These are phyloP conservation scores for Psylliodes chrysocephalus DNA, from an alignment of 2,888 invertebrate species.

Conservation along the genomic window DNA sequence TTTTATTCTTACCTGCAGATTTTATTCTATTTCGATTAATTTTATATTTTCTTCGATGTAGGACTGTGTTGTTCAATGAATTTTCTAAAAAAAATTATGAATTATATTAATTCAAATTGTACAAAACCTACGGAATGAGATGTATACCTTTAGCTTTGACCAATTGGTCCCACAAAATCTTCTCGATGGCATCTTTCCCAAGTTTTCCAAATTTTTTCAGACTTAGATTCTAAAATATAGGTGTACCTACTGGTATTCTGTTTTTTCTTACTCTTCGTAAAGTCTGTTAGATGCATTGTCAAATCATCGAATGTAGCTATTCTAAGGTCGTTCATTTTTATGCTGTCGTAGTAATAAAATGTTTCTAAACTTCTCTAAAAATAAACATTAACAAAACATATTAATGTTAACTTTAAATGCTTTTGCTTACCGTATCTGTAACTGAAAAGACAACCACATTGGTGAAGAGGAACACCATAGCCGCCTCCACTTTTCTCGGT, in stretches of 20 bases:
- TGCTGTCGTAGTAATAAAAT: constrained; percentile 54
- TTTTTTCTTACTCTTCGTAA: constrained; percentile 51
- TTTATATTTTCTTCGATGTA: constrained; percentile 12
- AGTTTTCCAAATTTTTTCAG: constrained; percentile 51
- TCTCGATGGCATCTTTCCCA: constrained; percentile 57
- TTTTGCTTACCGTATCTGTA: constrained; percentile 44
- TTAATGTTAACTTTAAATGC: no score
- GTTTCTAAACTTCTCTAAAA: constrained; percentile 52
- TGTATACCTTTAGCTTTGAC: constrained; percentile 55
- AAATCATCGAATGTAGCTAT: constrained; percentile 55
- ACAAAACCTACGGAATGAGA: no score
- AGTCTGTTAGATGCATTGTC: constrained; percentile 53
- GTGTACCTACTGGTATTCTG: constrained; percentile 43
- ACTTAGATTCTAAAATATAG: constrained; percentile 55
- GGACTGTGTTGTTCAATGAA: constrained; percentile 8
- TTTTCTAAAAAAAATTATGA: constrained; percentile 33
- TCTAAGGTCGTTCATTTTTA: constrained; percentile 56
- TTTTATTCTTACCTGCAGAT: constrained; percentile 36
- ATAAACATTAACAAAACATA: no score
- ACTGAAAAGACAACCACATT: constrained; percentile 56
- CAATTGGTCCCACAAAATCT: constrained; percentile 58
- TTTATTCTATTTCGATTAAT: constrained; percentile 19
- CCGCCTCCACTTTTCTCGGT: constrained; percentile 53
- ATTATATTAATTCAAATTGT: no score
- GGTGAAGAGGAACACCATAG: constrained; percentile 59